These are phyloP conservation scores for Dysmachus trigonus DNA, from an alignment of 2,888 invertebrate species.

Conservation along the genomic window DNA sequence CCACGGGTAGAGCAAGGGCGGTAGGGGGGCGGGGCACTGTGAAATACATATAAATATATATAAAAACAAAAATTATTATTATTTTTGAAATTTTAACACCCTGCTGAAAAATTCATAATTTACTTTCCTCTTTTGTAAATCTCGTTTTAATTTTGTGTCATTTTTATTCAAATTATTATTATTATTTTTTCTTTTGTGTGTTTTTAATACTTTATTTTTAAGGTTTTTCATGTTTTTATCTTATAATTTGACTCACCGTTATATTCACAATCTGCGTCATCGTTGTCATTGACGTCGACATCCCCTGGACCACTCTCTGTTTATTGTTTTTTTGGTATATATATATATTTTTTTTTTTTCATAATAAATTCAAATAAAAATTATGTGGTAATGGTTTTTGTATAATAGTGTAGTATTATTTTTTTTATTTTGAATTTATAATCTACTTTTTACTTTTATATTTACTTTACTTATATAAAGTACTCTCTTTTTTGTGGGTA, in stretches of 20 bases:
- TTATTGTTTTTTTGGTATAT: not conserved
- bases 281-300: constrained; percentile 47
- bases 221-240: not conserved
- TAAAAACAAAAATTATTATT: not conserved
- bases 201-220: not conserved
- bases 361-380: not conserved
- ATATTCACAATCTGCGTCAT: constrained; percentile 50
- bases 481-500: not conserved
- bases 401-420: not conserved
- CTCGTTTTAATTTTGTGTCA: no score
- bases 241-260: constrained; percentile 50
- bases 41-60: not conserved
- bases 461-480: not conserved
- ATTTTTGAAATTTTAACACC: not conserved
- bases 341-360: not conserved
- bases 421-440: not conserved
- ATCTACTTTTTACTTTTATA: not conserved
- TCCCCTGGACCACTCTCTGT: constrained; percentile 48
- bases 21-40: not conserved
- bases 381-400: not conserved
- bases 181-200: not conserved
- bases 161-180: not conserved
- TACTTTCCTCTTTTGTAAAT: not conserved
- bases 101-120: not conserved
- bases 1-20: not conserved